Percentiles rank a stretch among this genome's conserved stretches.
Evolutionary conservation across 2,888 invertebrate genomes (phyloP).

Genomic region (Papilio protenor): DNA sequence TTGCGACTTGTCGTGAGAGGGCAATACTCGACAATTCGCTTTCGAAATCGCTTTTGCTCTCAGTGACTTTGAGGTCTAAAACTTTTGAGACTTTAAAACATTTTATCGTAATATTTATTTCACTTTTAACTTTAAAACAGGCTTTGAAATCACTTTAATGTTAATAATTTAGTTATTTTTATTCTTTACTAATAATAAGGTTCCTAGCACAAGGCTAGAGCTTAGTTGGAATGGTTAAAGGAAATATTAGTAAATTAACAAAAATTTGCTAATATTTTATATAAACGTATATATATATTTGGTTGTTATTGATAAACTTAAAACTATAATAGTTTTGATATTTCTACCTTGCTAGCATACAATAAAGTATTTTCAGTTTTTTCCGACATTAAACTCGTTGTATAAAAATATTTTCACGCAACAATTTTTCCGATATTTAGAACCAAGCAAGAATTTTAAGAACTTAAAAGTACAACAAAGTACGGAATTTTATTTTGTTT

Average conservation of each 20-base stretch:
- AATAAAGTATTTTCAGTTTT: background rate
- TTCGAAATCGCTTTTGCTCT: constrained; percentile 49
- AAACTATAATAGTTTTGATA: background rate
- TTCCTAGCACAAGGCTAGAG: no score
- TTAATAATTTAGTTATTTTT: constrained; percentile 3
- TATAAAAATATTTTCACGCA: background rate
- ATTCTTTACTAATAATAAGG: no score
- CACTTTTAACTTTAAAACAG: background rate
- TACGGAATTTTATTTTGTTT: background rate
- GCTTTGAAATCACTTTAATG: background rate
- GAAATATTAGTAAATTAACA: no score
- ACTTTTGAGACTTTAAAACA: constrained; percentile 28
- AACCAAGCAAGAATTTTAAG: background rate
- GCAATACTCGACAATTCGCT: constrained; percentile 43
- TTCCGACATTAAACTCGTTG: background rate
- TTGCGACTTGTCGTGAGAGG: constrained; percentile 27
- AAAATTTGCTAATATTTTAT: no score
- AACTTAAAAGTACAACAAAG: background rate
- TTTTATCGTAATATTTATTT: constrained; percentile 2
- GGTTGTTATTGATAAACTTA: background rate
- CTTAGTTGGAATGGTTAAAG: no score
- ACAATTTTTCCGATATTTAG: background rate
- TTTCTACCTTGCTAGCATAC: background rate
- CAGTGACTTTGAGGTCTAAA: constrained; percentile 39
- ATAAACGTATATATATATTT: no score